A percentile compares a stretch with the other conserved stretches of the same genome.
These are phyloP conservation scores for Penaeus chinensis DNA, from an alignment of 1,140 invertebrate genomes.

Conservation along the genomic window DNA sequence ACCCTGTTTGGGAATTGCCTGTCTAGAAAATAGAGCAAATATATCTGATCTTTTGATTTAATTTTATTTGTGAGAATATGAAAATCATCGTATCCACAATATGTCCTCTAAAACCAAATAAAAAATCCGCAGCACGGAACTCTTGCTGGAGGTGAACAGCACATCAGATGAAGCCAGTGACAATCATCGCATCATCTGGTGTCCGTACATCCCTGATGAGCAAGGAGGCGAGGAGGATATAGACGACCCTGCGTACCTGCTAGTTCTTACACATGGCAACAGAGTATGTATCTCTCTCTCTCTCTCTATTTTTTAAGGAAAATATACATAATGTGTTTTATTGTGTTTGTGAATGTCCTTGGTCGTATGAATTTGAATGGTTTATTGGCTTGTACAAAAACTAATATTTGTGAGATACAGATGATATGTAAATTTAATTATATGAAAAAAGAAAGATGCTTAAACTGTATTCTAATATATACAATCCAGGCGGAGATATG, in stretches of 20 bases:
- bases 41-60: no score
- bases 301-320: not conserved
- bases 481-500: slow-evolving; percentile 74
- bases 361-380: no score
- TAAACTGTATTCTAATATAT: not conserved
- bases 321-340: no score
- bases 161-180: slow-evolving; percentile 64
- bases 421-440: no score
- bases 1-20: no score
- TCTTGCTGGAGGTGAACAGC: slow-evolving; percentile 64
- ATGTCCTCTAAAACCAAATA: not conserved
- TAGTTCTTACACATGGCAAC: slow-evolving; percentile 83
- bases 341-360: no score
- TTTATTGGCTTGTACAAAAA: no score
- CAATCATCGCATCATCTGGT: slow-evolving; percentile 85
- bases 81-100: not conserved
- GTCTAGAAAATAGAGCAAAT: no score
- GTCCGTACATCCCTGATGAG: slow-evolving; percentile 85
- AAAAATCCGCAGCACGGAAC: slow-evolving; percentile 23
- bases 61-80: no score
- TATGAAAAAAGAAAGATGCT: no score
- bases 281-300: slow-evolving; percentile 71
- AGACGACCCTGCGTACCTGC: slow-evolving; percentile 75
- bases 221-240: slow-evolving; percentile 67
- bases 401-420: no score